Conservation (phyloP, 2,888 invertebrate genomes). For the Ecliptopera silaceata region DNA sequence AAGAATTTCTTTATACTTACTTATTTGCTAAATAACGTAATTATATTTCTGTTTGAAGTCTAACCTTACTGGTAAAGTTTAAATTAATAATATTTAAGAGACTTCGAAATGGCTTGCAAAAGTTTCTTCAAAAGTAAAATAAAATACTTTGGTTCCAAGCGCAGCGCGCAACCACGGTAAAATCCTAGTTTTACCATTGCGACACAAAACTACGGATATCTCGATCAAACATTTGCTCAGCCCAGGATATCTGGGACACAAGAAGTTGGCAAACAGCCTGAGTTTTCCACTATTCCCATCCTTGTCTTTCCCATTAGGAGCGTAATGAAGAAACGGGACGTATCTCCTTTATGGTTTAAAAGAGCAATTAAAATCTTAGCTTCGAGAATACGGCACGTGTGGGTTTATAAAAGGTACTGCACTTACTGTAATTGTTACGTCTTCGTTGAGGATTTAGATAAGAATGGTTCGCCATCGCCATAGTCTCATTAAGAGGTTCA, state of each 20-base stretch:
- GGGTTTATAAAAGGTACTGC: slow-evolving; percentile 15
- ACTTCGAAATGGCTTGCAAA: too few relatives aligned
- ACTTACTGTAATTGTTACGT: slow-evolving; percentile 8
- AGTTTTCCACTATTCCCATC: slow-evolving; percentile 17
- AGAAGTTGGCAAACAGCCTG: slow-evolving; percentile 32
- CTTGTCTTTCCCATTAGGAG: slow-evolving; percentile 14
- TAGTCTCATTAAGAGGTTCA: neutral
- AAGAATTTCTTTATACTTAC: too few relatives aligned
- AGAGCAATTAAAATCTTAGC: slow-evolving; percentile 31
- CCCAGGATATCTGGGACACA: slow-evolving; percentile 46
- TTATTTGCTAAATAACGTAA: too few relatives aligned
- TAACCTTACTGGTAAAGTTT: too few relatives aligned
- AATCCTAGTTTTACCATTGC: slow-evolving; percentile 29
- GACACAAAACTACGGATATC: slow-evolving; percentile 45
- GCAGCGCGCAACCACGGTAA: neutral
- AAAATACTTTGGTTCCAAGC: neutral
- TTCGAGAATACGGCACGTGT: slow-evolving; percentile 18
- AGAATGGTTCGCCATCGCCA: neutral
- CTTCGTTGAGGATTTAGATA: slow-evolving; percentile 9
- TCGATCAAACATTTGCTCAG: slow-evolving; percentile 51
- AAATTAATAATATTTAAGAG: too few relatives aligned
- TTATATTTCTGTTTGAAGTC: too few relatives aligned
- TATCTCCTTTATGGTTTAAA: slow-evolving; percentile 19
- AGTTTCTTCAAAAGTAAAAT: too few relatives aligned
- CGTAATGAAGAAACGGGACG: slow-evolving; percentile 15